Evolutionary conservation across 2,888 invertebrate genomes (phyloP), one percentile per base, ranked within the genome.

Genomic region (Oxyscelio sp.): DNA sequence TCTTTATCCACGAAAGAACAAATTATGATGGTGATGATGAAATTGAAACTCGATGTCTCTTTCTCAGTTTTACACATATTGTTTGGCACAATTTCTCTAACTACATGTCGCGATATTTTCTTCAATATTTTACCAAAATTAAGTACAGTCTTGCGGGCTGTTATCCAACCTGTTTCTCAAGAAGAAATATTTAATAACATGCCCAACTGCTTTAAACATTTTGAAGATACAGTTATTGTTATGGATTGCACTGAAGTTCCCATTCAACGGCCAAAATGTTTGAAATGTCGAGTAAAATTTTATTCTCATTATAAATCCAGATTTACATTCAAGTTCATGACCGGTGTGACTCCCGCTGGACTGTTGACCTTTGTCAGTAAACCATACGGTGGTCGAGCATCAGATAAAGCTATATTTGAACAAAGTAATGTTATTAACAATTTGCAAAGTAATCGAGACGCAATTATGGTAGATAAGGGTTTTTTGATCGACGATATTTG

Each of bases 371-470:
- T 17, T 19, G 54, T 56, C 4, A 56, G 54, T 31, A 56, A 56
- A 56, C 15, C 54, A 22, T 56, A 56, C 19, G 31, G 54, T 6
- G 27, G 52, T 3, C 38, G 56, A 38, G 58, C 58, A 24, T 58
- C 59, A 3, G 88, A 89, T 63, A 85, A 83, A 71, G 31, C 52
- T 50, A 89, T 89, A 27, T 85, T 87, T 59, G 61, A 78, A 27
- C 56, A 83, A 38, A 68, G 71, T 19, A 24, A 52, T 2, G 19
- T 84, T 24, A n/a, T 79, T 21, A 63, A 70, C 19, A 21, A 40
- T 15, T 21, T 83, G 22, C 54, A 75, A 24, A 66, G 45, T 24
- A 50, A 66, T 24, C 27, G 54, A 61, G 85, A 89, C 83, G 83
- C 79, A 4, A 34, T 89, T 1, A 87, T 89, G 87, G 85, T n/a